These are phyloP conservation scores for Megastigmus dorsalis DNA, from an alignment of 2,888 invertebrate species.

Conservation along the genomic window DNA sequence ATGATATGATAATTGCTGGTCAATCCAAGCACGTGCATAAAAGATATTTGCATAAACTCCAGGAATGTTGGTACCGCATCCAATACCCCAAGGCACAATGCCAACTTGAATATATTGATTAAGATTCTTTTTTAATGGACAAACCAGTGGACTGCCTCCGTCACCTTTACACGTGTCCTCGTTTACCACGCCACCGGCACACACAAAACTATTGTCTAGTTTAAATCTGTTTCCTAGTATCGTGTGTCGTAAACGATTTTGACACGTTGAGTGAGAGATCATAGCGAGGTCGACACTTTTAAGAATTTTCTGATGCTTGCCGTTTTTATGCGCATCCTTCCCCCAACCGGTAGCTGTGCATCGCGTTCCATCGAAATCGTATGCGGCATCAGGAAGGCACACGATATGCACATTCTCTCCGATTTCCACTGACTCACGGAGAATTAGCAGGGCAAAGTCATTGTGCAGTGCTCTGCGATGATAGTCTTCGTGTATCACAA, in stretches of 20 bases:
- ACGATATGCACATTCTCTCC: slow-evolving; percentile 83
- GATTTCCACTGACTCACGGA: slow-evolving; percentile 77
- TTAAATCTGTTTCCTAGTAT: slow-evolving; percentile 81
- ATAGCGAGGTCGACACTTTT: slow-evolving; percentile 84
- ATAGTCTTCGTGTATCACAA: slow-evolving; percentile 80
- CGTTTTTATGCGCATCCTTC: slow-evolving; percentile 78
- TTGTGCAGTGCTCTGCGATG: slow-evolving; percentile 82
- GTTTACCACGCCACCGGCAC: slow-evolving; percentile 84
- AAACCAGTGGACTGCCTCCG: slow-evolving; percentile 87
- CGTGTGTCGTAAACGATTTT: slow-evolving; percentile 79
- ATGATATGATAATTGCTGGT: slow-evolving; percentile 76
- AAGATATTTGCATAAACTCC: slow-evolving; percentile 85
- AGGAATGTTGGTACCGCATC: slow-evolving; percentile 82
- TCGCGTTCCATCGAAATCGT: slow-evolving; percentile 74
- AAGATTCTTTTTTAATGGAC: slow-evolving; percentile 77
- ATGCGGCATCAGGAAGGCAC: slow-evolving; percentile 78
- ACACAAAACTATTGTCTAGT: slow-evolving; percentile 83
- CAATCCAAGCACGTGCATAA: slow-evolving; percentile 82
- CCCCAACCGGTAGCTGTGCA: slow-evolving; percentile 87
- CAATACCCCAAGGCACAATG: slow-evolving; percentile 90
- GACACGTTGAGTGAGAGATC: slow-evolving; percentile 79
- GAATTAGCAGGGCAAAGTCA: slow-evolving; percentile 84
- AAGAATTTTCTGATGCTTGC: slow-evolving; percentile 79
- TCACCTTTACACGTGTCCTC: slow-evolving; percentile 85
- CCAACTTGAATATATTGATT: slow-evolving; percentile 77